These are phyloP conservation scores for Zapus hudsonius DNA, from an alignment of 2,113 vertebrate genomes.

Conservation along the genomic window DNA sequence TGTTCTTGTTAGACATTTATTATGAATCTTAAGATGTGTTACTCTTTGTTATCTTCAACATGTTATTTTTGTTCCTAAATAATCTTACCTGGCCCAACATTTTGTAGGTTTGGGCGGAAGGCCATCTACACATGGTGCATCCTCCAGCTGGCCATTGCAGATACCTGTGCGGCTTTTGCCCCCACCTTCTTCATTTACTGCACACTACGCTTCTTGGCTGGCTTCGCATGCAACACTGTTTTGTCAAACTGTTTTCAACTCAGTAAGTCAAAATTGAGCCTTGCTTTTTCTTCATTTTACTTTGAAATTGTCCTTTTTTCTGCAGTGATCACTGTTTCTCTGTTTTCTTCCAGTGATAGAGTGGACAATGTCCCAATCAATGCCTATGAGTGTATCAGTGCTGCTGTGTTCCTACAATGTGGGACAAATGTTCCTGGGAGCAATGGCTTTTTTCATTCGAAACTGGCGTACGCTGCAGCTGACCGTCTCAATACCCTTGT, in stretches of 20 bases:
- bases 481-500: slow-evolving; percentile 75
- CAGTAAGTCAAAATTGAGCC: slow-evolving; percentile 72
- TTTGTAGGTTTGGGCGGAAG: slow-evolving; percentile 82
- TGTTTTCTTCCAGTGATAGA: slow-evolving; percentile 78
- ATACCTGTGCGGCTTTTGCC: slow-evolving; percentile 76
- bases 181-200: slow-evolving; percentile 80
- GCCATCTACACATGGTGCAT: slow-evolving; percentile 72
- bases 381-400: slow-evolving; percentile 61
- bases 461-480: slow-evolving; percentile 84
- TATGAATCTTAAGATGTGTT: neutral
- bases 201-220: slow-evolving; percentile 80
- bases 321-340: neutral
- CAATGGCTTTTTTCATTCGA: slow-evolving; percentile 74
- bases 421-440: slow-evolving; percentile 80
- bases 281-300: neutral
- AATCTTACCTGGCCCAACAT: neutral
- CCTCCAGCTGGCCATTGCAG: slow-evolving; percentile 73
- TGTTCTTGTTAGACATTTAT: no score
- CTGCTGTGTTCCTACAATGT: slow-evolving; percentile 62
- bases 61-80: neutral
- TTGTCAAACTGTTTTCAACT: slow-evolving; percentile 78
- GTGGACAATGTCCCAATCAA: slow-evolving; percentile 74
- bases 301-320: neutral
- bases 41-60: neutral
- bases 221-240: slow-evolving; percentile 65